Evolutionary conservation across 2,113 vertebrate species (phyloP), one percentile per base, ranked within the genome.

Genomic region (Hypanus sabinus): DNA sequence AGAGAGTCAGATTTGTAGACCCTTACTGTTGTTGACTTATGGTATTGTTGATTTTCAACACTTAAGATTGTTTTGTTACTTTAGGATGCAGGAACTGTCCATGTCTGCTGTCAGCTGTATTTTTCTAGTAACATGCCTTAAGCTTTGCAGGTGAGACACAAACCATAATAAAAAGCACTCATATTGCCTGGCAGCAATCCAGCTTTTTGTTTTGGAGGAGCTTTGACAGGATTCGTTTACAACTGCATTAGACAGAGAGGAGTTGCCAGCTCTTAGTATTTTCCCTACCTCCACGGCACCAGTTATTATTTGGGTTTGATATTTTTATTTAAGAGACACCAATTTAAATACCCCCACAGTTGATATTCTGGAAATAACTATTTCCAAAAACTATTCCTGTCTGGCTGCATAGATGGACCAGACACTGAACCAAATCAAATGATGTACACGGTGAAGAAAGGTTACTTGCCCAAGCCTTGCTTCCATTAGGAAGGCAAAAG

Each of bases 131-230:
- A 87, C 57, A 10, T 60, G 27, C 55, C 24, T 60, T 60, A 87
- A 87, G 57, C 83, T 87, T 27, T 87, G 83, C 22, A 87, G 55
- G 55, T 62, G 83, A 87, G 83, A 60, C 55, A 22, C 83, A n/a
- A 24, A 55, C 83, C 9, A 30, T 87, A 87, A 60, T 30, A 87
- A n/a, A 5, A 57, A 85, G 36, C 79, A 81, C 24, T 27, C 55
- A 55, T 27, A 30, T 5, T 12, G 83, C 24, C 83, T 87, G 83
- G 83, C 83, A 87, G 83, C 11, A 60, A 87, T 87, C 81, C 46
- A 87, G 83, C 27, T n/a, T 87, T 87, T 60, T 87, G 30, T 87
- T 30, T 20, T 60, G 27, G 55, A 60, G 55, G 55, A 87, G 55
- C 83, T 62, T 87, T 87, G 3, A 87, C 83, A 87, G 83, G 57